Percentiles rank a stretch among this genome's conserved stretches.
These are phyloP conservation scores for Neogobius melanostomus DNA, from an alignment of 2,113 vertebrate species.

Conservation along the genomic window DNA sequence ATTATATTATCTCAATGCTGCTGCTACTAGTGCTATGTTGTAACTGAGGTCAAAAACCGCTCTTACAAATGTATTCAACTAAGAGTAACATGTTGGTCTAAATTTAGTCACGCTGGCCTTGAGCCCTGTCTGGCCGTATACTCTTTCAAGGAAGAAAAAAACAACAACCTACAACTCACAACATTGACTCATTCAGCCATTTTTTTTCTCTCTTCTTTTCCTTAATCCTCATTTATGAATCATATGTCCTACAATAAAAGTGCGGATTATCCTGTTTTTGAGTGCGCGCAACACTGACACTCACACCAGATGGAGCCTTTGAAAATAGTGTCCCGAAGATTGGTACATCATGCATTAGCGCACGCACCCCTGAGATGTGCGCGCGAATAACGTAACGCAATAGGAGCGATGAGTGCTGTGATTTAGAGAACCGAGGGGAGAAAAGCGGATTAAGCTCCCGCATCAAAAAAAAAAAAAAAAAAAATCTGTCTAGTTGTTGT, in stretches of 20 bases:
- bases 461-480: constrained; percentile 25
- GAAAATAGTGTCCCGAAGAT: constrained; percentile 26
- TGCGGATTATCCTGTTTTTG: constrained; percentile 22
- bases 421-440: constrained; percentile 37
- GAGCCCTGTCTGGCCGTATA: constrained; percentile 5
- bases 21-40: neutral
- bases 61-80: neutral
- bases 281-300: constrained; percentile 25
- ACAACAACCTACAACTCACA: neutral
- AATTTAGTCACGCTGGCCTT: neutral
- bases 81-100: neutral
- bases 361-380: neutral
- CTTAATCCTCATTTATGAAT: constrained; percentile 8
- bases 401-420: constrained; percentile 17
- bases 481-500: constrained; percentile 8
- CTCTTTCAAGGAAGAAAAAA: neutral
- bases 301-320: constrained; percentile 36
- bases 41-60: neutral
- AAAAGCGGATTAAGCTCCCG: constrained; percentile 53
- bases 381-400: constrained; percentile 26
- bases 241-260: constrained; percentile 33
- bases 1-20: no score
- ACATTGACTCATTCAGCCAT: neutral
- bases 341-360: constrained; percentile 16
- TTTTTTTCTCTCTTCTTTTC: neutral